Base-by-base conservation (phyloP, 2,797 vertebrate species). In the Sparus aurata region DNA sequence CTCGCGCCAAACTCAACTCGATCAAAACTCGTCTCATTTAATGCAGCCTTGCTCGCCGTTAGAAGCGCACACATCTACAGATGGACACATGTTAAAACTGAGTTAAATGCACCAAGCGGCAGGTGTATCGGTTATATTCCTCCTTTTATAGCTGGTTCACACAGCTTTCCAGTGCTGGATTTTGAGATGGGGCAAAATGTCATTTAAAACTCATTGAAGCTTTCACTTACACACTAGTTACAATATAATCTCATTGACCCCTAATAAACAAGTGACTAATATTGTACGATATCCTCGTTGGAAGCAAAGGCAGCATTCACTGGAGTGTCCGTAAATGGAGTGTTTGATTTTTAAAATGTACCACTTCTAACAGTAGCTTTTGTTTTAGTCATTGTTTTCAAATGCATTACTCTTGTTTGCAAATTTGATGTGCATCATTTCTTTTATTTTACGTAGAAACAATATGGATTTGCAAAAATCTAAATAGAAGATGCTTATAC, bases 41-140 rank as follows among this genome's bases (percentile, higher is more conserved):
- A 47, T 8, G 1, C 9, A 17, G 0, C 1, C 2, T 9, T n/a
- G 20, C 10, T 9, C 3, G 0, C 7, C 2, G 3, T n/a, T 4
- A 3, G 23, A 62, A 25, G 6, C 34, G 6, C 50, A 30, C 1
- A 23, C 5, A 59, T 22, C 17, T 15, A 13, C 25, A 52, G 0
- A 45, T 12, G 18, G 38, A 57, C 50, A 46, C 11, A 6, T 38
- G 10, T 11, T 3, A 12, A 25, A 8, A 38, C 1, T 23, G 3
- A 34, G 34, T 62, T 25, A 12, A 17, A 13, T 7, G 12, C 25
- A 18, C 59, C 5, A 6, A n/a, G 30, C 46, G 2, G 12, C 53
- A 49, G 9, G n/a, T 52, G 4, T 34, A 10, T 30, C 23, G 1
- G 0, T 20, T 4, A 8, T 18, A 5, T 12, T 11, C 18, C 9